Evolutionary conservation across 2,113 vertebrate genomes (phyloP), one percentile per base, ranked within the genome.

Genomic region (Numenius arquata): DNA sequence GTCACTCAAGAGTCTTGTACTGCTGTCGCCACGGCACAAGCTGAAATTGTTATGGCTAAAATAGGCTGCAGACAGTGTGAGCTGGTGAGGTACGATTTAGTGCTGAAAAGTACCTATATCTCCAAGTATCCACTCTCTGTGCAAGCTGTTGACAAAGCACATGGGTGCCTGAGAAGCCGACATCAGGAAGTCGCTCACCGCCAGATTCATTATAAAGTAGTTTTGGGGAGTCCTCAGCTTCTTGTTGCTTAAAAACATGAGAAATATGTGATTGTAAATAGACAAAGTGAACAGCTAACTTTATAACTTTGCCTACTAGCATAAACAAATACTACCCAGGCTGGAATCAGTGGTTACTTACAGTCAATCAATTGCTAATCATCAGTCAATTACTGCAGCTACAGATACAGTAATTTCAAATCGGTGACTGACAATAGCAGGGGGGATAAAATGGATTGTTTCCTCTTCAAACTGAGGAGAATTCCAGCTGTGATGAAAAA

Each of bases 201-300:
- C 98, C 93, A 98, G 91, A 75, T 98, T 98, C 95, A 98, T 98
- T 85, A 97, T 98, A 88, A 98, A 98, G 95, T 97, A 98, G 95
- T 98, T 98, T 65, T 97, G 96, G 26, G 97, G 88, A 29, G 97
- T 98, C 95, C 97, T 97, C 96, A 98, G 92, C 88, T 96, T 98
- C 97, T 97, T 98, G 89, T 98, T 98, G 94, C 98, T 98, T 95
- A 90, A 97, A 85, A 90, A 95, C 67, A 95, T 26, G 36, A 94
- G 50, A 91, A 68, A 91, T 26, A 58, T 1, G 2, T 29, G 32
- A 25, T 73, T 89, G 74, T n/a, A 75, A 94, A 79, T 15, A n/a
- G 61, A 74, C 8, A 56, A 68, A 92, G 8, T 2, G 9, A 62
- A 68, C 43, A 53, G 41, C 40, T 45, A 66, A 25, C 21, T 67